Conservation (phyloP, 2,888 invertebrate species). For the Apamea sordens region DNA sequence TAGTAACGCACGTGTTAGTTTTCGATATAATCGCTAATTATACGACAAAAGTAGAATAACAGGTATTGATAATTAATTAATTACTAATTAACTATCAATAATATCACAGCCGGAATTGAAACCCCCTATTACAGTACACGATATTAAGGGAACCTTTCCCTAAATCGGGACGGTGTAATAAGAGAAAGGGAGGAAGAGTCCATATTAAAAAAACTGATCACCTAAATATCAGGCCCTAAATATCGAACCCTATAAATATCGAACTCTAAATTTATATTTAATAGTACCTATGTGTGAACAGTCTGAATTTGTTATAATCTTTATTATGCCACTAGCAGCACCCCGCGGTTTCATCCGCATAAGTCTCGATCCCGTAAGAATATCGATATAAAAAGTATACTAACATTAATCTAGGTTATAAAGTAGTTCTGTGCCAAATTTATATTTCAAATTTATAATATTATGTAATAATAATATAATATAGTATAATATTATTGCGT, state of each 20-base stretch:
- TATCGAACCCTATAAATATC: too few relatives aligned
- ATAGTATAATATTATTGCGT: background rate
- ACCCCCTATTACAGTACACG: background rate
- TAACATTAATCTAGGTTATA: background rate
- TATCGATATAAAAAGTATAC: background rate
- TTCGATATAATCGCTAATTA: conserved; percentile 7
- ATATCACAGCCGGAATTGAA: conserved; percentile 1
- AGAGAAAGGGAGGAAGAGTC: too few relatives aligned
- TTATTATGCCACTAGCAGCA: background rate
- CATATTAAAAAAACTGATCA: too few relatives aligned
- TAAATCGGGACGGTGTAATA: too few relatives aligned
- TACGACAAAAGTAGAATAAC: background rate
- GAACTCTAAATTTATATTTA: too few relatives aligned
- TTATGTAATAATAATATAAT: background rate
- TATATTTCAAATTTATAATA: background rate
- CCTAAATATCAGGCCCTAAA: too few relatives aligned
- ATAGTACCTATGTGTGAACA: background rate
- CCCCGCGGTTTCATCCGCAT: background rate
- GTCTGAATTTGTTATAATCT: background rate
- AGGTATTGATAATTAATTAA: background rate
- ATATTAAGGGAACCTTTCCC: too few relatives aligned
- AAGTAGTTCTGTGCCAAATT: too few relatives aligned
- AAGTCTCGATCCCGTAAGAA: background rate
- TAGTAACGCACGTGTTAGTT: conserved; percentile 5
- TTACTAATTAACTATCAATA: conserved; percentile 2